These are phyloP conservation scores for Netelia fuscicornis DNA, from an alignment of 2,888 invertebrate species.

Conservation along the genomic window DNA sequence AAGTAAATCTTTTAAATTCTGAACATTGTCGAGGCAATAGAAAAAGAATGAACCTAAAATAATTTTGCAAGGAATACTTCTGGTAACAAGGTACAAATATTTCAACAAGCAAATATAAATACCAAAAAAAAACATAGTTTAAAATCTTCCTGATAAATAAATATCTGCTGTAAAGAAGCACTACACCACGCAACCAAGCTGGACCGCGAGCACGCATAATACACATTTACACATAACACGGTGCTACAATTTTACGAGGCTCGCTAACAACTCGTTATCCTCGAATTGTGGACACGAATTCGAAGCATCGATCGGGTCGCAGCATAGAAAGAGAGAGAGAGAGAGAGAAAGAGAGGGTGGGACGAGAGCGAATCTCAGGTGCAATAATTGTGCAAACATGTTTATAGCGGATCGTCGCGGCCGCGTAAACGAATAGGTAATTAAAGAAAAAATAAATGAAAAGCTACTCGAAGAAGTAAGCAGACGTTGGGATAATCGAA, in stretches of 20 bases:
- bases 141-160: neutral
- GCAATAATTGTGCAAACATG: constrained; percentile 45
- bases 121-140: neutral
- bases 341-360: neutral
- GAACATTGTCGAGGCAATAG: too few relatives aligned
- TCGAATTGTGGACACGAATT: constrained; percentile 23
- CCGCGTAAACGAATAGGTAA: neutral
- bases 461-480: constrained; percentile 25
- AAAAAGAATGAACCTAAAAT: too few relatives aligned
- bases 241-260: constrained; percentile 65
- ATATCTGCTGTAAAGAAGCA: constrained; percentile 43
- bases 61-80: too few relatives aligned
- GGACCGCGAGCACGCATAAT: constrained; percentile 47
- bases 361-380: constrained; percentile 4
- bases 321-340: constrained; percentile 5
- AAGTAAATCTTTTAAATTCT: neutral
- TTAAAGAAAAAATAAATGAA: constrained; percentile 1
- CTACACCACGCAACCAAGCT: constrained; percentile 62
- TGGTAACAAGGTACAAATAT: too few relatives aligned
- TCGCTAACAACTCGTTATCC: constrained; percentile 59
- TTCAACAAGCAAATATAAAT: neutral
- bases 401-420: constrained; percentile 22
- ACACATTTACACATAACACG: constrained; percentile 42
- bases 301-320: constrained; percentile 52
- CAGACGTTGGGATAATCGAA: constrained; percentile 23